Evolutionary conservation across 2,113 vertebrate genomes (phyloP), one percentile per base, ranked within the genome.

Genomic region (Nicator chloris): DNA sequence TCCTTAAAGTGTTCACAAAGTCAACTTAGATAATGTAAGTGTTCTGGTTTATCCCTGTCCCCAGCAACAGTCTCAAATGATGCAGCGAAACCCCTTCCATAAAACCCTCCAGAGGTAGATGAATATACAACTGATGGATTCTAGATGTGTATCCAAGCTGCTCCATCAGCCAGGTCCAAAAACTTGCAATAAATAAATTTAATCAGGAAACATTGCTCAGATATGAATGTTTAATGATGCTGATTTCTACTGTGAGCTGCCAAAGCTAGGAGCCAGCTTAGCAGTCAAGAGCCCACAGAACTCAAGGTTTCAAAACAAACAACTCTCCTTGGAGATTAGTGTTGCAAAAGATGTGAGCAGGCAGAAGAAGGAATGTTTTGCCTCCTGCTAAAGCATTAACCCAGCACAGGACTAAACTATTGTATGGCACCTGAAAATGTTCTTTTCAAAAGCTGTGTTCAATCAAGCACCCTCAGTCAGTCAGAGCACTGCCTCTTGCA

Each of bases 241-340:
- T 49, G 69, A 47, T 84, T 61, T 87, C 33, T 49, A 33, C 66
- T 64, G 59, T 14, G 54, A 63, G 90, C 81, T 94, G 87, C 91
- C 81, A 90, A 68, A 79, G 61, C 17, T 61, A 13, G 84, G 84
- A 94, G 85, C 65, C 33, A 40, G 56, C 66, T 73, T 40, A 85
- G 91, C 79, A 86, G 66, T 31, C 1, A 15, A 31, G 66, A 94
- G 59, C 76, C 79, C 40, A 16, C 21, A 39, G 86, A 84, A 59
- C 89, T 65, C 87, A 61, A 42, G 87, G 42, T 82, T 93, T 94
- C 88, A 85, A 85, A 85, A 85, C 37, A 93, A 91, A 69, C 61
- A 89, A 13, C 61, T 73, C 82, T 66, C 90, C 71, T 70, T 28
- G 75, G 89, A 78, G 87, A 76, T 39, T 47, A 22, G 78, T 54